phyloP scores from a whole-genome alignment of 2,888 invertebrate genomes.

The Hypomecis atomaria region DNA sequence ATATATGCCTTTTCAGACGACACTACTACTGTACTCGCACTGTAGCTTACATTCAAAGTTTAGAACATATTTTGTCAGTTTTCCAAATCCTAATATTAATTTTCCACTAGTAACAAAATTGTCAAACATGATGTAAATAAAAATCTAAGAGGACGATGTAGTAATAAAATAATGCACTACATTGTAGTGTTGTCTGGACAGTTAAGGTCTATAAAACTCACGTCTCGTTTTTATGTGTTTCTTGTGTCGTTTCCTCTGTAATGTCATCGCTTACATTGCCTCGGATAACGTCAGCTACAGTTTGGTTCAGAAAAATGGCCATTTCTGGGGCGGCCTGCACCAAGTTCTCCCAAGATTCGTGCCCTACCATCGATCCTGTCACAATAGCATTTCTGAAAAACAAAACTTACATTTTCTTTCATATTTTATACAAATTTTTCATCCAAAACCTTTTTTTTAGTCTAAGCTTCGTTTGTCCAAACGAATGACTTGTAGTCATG shows the following conservation, averaged over 20 bases:
- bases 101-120: too few relatives aligned
- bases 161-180: background rate
- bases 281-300: constrained; percentile 26
- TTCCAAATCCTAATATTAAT: too few relatives aligned
- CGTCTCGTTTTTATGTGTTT: constrained; percentile 29
- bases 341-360: constrained; percentile 76
- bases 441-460: too few relatives aligned
- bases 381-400: constrained; percentile 35
- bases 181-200: background rate
- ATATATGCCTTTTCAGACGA: background rate
- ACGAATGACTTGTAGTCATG: too few relatives aligned
- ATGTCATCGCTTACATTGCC: constrained; percentile 16
- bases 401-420: background rate
- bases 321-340: constrained; percentile 72
- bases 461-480: too few relatives aligned
- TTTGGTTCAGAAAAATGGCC: constrained; percentile 61
- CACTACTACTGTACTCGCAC: background rate
- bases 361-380: constrained; percentile 62
- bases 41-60: too few relatives aligned
- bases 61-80: too few relatives aligned
- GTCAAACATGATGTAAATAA: too few relatives aligned
- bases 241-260: constrained; percentile 27
- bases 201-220: constrained; percentile 21
- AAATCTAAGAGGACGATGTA: too few relatives aligned
- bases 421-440: too few relatives aligned